Percentiles rank a stretch among this genome's conserved stretches.
Conservation (phyloP, 2,888 invertebrate species). For the Parnassius orleans region DNA sequence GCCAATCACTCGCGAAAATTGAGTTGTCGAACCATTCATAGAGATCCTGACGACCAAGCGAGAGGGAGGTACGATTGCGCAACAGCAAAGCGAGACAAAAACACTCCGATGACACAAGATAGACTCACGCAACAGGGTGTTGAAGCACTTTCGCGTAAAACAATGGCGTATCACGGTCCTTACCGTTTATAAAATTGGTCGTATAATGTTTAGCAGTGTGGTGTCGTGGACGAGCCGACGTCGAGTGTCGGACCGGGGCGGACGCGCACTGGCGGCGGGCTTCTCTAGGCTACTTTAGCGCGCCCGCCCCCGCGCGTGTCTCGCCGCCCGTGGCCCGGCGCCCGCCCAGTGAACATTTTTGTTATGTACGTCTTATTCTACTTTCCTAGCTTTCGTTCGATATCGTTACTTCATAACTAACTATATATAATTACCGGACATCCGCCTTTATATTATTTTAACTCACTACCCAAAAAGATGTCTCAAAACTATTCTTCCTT, state of each 20-base stretch:
- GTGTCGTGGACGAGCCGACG: slow-evolving; percentile 79
- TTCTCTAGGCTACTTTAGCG: slow-evolving; percentile 37
- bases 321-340: slow-evolving; percentile 35
- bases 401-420: slow-evolving; percentile 3
- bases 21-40: slow-evolving; percentile 38
- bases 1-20: slow-evolving; percentile 61
- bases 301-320: slow-evolving; percentile 40
- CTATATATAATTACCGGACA: slow-evolving; percentile 2
- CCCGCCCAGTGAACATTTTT: slow-evolving; percentile 51
- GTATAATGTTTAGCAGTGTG: slow-evolving; percentile 68
- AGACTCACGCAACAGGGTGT: slow-evolving; percentile 38
- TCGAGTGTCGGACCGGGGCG: slow-evolving; percentile 79
- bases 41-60: slow-evolving; percentile 44
- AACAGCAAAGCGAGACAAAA: slow-evolving; percentile 58
- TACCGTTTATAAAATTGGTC: slow-evolving; percentile 76
- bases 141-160: slow-evolving; percentile 58
- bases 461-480: no score
- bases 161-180: slow-evolving; percentile 62
- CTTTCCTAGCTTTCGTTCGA: slow-evolving; percentile 2
- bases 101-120: slow-evolving; percentile 47
- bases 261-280: slow-evolving; percentile 72
- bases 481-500: no score
- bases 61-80: slow-evolving; percentile 58
- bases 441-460: neutral
- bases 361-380: slow-evolving; percentile 38